Evolutionary conservation across 2,113 vertebrate species (phyloP), one percentile per base, ranked within the genome.

Genomic region (Crypturellus undulatus): DNA sequence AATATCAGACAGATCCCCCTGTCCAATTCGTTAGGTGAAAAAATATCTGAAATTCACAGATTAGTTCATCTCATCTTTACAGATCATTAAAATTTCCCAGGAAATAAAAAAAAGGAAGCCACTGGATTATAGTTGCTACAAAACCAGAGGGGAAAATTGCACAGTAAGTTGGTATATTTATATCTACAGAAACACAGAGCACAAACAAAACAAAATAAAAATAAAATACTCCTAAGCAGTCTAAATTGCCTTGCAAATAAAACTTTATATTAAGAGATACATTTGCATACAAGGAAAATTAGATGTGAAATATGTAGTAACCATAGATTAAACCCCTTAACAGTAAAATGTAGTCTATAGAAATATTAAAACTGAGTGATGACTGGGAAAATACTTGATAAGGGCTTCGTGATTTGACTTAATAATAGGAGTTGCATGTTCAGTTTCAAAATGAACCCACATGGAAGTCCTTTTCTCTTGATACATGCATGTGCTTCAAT

Each of bases 131-230:
- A 81, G 62, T 90, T 93, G 94, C 67, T 63, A 67, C 59, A 81
- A 92, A 92, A 67, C 40, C 56, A 86, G 85, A 93, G 77, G 86
- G 82, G 54, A 76, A 95, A 72, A 92, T 47, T 82, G 52, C 16
- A 76, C 28, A 62, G 22, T 64, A 91, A 49, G 52, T 42, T 54
- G 34, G 9, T 75, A 4, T 90, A 84, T 91, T 94, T 96, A 59
- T 93, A 68, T 88, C 76, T 94, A 83, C 62, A 69, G 45, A 96
- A 92, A 42, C 56, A 78, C 0, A 52, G 60, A 94, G 40, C 92
- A 75, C 59, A 94, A 95, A 86, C 64, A 90, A 95, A 94, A 77
- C 68, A 94, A 95, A 94, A 93, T 94, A 92, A 86, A 83, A 87
- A 59, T 81, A 94, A 81, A 96, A 96, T 92, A 87, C 26, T 45